phyloP scores from a whole-genome alignment of 2,888 invertebrate genomes.

The Polyommatus iphigenia region DNA sequence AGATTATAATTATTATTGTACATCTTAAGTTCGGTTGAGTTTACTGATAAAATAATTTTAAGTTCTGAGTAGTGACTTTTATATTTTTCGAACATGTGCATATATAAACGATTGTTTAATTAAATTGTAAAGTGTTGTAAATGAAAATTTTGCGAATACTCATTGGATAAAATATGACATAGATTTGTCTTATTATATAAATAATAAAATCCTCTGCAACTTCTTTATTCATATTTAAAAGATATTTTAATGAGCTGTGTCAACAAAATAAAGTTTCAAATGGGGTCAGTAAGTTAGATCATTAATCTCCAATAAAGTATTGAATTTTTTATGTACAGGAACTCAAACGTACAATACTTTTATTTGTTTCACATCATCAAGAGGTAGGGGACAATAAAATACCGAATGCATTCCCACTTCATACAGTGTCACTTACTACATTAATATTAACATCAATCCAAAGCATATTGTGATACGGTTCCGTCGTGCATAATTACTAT shows the following conservation, averaged over 20 bases:
- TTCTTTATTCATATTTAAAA: no score
- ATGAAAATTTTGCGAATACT: background rate
- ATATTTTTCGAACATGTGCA: background rate
- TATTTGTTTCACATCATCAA: slow-evolving; percentile 28
- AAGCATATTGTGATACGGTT: slow-evolving; percentile 70
- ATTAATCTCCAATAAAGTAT: slow-evolving; percentile 15
- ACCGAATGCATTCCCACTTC: slow-evolving; percentile 23
- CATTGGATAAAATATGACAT: background rate
- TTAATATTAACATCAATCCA: slow-evolving; percentile 54
- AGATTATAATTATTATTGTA: slow-evolving; percentile 14
- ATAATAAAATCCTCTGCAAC: background rate
- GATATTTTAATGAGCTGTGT: background rate
- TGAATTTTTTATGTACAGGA: slow-evolving; percentile 26
- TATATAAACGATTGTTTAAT: no score
- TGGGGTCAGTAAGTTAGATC: background rate
- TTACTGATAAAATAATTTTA: background rate
- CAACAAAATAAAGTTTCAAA: background rate
- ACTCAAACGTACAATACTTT: slow-evolving; percentile 27
- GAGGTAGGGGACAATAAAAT: slow-evolving; percentile 10
- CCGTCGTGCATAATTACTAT: slow-evolving; percentile 72
- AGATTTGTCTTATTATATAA: background rate
- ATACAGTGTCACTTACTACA: slow-evolving; percentile 34
- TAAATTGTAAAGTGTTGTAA: no score
- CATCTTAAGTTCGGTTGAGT: background rate
- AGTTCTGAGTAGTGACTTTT: background rate